Conservation (phyloP, 2,888 invertebrate genomes). For the Hypena proboscidalis region DNA sequence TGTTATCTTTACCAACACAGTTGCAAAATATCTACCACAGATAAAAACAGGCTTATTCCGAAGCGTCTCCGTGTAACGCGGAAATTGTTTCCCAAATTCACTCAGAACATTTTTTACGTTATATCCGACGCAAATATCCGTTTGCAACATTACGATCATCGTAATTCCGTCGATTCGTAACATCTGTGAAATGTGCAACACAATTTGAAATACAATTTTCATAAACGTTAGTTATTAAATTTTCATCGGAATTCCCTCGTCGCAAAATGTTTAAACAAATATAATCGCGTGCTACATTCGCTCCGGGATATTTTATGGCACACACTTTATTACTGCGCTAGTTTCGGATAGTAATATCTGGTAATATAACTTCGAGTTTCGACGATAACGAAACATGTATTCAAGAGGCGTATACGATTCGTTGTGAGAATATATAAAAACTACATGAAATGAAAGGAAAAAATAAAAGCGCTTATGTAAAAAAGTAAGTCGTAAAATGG, state of each 20-base stretch:
- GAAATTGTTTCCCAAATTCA: conserved; percentile 34
- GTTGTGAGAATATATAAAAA: conserved; percentile 33
- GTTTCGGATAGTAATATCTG: conserved; percentile 36
- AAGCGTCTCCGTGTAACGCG: conserved; percentile 13
- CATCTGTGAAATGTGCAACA: conserved; percentile 5
- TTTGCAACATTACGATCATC: conserved; percentile 8
- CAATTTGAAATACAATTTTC: conserved; percentile 1
- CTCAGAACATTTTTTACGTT: conserved; percentile 23
- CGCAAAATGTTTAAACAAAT: conserved; percentile 30
- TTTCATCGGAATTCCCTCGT: conserved; percentile 13
- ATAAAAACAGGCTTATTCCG: no score
- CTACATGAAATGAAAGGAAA: conserved; percentile 27
- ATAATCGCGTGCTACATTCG: conserved; percentile 33
- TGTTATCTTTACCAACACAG: no score
- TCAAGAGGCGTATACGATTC: conserved; percentile 33
- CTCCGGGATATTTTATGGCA: conserved; percentile 39
- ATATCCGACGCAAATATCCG: conserved; percentile 25
- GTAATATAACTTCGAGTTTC: conserved; percentile 35
- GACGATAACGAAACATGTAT: conserved; percentile 35
- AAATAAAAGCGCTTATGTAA: conserved; percentile 34
- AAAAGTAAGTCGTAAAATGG: conserved; percentile 48
- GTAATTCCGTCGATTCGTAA: conserved; percentile 6
- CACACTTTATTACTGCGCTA: conserved; percentile 37
- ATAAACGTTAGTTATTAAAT: conserved; percentile 7
- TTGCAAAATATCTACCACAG: no score